A percentile compares a stretch with the other conserved stretches of the same genome.
phyloP scores from a whole-genome alignment of 2,888 invertebrate species.

The Noctua comes region DNA sequence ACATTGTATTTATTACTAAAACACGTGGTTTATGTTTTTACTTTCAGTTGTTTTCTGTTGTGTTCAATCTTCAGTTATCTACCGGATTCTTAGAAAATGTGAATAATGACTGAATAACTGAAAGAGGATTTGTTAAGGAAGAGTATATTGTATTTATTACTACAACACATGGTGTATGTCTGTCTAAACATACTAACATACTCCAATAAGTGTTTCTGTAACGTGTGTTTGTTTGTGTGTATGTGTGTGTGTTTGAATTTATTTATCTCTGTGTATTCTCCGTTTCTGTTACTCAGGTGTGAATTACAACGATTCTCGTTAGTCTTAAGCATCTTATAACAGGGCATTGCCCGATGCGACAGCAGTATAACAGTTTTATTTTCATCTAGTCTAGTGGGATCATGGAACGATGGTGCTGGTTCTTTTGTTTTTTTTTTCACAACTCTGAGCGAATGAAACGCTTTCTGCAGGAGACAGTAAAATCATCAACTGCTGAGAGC shows the following conservation, averaged over 20 bases:
- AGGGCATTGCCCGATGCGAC: constrained; percentile 52
- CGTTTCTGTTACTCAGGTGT: constrained; percentile 22
- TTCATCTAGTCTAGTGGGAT: neutral
- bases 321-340: constrained; percentile 27
- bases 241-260: no score
- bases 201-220: constrained; percentile 2
- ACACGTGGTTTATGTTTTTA: constrained; percentile 5
- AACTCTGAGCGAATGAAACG: neutral
- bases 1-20: neutral
- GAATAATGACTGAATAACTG: neutral
- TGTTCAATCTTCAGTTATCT: neutral
- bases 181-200: constrained; percentile 13
- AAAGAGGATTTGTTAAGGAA: neutral
- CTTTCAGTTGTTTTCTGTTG: neutral
- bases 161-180: constrained; percentile 6
- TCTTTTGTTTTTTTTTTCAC: constrained; percentile 12
- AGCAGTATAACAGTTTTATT: constrained; percentile 23
- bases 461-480: neutral
- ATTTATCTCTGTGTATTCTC: constrained; percentile 21
- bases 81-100: neutral
- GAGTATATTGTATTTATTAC: constrained; percentile 8
- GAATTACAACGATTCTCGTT: constrained; percentile 25
- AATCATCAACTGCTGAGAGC: neutral
- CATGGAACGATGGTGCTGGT: neutral
- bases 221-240: no score